Conservation (phyloP, 1,140 invertebrate genomes). For the Apis florea region DNA sequence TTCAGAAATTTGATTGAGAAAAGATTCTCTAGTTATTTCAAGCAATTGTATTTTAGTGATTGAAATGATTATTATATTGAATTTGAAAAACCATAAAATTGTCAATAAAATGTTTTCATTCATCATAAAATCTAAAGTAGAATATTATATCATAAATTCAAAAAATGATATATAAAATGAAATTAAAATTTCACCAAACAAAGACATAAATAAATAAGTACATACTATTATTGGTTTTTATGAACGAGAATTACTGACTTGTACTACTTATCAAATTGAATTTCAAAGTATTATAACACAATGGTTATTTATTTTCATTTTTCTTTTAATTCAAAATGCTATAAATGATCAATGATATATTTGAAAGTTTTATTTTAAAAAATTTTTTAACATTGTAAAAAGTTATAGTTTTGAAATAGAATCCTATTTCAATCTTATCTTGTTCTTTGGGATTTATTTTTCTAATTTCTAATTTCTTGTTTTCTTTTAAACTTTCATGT, state of each 20-base stretch:
- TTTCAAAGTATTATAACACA: neutral
- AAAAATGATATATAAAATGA: neutral
- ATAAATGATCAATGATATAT: too few relatives aligned
- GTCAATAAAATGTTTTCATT: too few relatives aligned
- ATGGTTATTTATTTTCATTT: neutral
- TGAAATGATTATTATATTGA: neutral
- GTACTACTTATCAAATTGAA: neutral
- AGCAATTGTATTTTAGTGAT: neutral
- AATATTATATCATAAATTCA: neutral
- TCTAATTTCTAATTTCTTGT: too few relatives aligned
- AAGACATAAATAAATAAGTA: neutral
- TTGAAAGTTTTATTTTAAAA: too few relatives aligned
- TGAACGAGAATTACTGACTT: neutral
- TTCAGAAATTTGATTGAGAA: neutral
- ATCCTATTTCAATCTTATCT: too few relatives aligned
- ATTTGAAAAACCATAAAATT: neutral
- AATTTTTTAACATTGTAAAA: too few relatives aligned
- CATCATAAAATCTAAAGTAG: too few relatives aligned
- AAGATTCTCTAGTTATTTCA: neutral
- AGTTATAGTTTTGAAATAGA: too few relatives aligned
- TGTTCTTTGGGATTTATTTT: too few relatives aligned
- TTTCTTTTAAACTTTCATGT: too few relatives aligned
- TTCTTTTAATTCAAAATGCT: neutral
- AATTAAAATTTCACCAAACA: neutral
- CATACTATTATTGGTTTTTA: neutral